Conservation (phyloP, 2,797 vertebrate genomes). For the Zenarchopterus dispar region DNA sequence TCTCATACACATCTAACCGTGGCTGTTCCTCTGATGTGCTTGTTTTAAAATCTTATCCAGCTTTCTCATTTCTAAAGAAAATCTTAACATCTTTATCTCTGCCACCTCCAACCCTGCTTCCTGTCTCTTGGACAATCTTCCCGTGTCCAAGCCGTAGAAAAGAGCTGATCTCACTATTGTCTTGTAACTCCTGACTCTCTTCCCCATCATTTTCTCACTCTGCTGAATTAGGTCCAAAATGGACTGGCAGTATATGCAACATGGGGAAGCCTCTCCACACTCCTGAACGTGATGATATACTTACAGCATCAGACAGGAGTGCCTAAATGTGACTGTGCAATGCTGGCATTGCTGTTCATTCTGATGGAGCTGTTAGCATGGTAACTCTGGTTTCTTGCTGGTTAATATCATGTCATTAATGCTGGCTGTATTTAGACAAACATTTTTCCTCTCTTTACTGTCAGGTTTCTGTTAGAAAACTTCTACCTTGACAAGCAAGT, state of each 20-base stretch:
- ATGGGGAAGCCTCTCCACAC: slow-evolving; percentile 75
- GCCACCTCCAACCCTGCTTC: too few species aligned
- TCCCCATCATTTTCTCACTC: slow-evolving; percentile 11
- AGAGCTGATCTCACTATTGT: too few species aligned
- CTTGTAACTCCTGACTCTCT: background rate
- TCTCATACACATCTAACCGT: too few species aligned
- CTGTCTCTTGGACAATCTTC: too few species aligned
- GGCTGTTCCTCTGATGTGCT: too few species aligned
- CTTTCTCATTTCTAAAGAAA: too few species aligned
- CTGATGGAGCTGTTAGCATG: slow-evolving; percentile 67
- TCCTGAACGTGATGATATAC: slow-evolving; percentile 80
- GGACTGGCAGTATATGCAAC: slow-evolving; percentile 78
- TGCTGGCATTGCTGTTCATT: slow-evolving; percentile 65
- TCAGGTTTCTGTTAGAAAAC: slow-evolving; percentile 85
- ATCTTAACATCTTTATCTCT: too few species aligned
- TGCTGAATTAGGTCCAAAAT: slow-evolving; percentile 82
- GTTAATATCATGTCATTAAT: slow-evolving; percentile 1
- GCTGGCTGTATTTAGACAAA: background rate
- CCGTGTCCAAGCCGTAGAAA: too few species aligned
- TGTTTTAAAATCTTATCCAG: too few species aligned
- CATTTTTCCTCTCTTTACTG: slow-evolving; percentile 10
- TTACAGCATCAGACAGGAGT: slow-evolving; percentile 69
- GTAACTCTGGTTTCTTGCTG: slow-evolving; percentile 51
- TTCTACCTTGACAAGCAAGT: slow-evolving; percentile 79
- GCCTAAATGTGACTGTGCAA: slow-evolving; percentile 47